Base-by-base conservation (phyloP, 2,797 vertebrate genomes). In the Sebastes aleutianus region DNA sequence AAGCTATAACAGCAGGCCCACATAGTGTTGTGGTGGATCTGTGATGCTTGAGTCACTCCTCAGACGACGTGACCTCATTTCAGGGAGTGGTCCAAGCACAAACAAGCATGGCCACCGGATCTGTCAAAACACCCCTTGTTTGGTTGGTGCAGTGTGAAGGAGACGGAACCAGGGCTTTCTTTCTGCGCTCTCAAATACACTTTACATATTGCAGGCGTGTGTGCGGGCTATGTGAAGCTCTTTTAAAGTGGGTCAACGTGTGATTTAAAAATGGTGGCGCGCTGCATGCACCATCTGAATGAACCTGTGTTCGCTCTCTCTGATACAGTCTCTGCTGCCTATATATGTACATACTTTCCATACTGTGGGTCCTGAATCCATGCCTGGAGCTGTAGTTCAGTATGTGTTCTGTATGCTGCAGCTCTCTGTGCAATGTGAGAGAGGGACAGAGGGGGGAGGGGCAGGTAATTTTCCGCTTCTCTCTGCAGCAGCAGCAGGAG, bases 381-480 rank as follows among this genome's bases (percentile, higher is more conserved):
- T 78, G 89, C 87, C 81, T 31, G 74, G 47, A 85, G 90, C 87
- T 56, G 62, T 74, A 80, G 70, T 87, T 86, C 84, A 75, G 80
- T 83, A 78, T 87, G 79, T 76, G 83, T 78, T 86, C 75, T 79
- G 83, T 82, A 43, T 83, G 88, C 89, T 83, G 91, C 92, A 83
- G 90, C 83, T 90, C 80, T 82, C 65, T 81, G 80, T 88, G 84
- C n/a, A 78, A 76, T 76, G 83, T 79, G 92, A 78, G 74, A 6
- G 86, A 71, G 18, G 18, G 16, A 50, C 50, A 53, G 20, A 53
- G 71, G 76, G 93, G 95, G 95, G 95, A 93, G 89, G 95, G 94
- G 92, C 80, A 80, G 85, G 95, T 96, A 95, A 92, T 95, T 96
- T 96, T 96, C 95, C 95, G 86, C 92, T 94, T 76, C 85, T 87